Evolutionary conservation across 2,797 vertebrate species (phyloP), one percentile per base, ranked within the genome.

Genomic region (Platyrinchus mystaceus): DNA sequence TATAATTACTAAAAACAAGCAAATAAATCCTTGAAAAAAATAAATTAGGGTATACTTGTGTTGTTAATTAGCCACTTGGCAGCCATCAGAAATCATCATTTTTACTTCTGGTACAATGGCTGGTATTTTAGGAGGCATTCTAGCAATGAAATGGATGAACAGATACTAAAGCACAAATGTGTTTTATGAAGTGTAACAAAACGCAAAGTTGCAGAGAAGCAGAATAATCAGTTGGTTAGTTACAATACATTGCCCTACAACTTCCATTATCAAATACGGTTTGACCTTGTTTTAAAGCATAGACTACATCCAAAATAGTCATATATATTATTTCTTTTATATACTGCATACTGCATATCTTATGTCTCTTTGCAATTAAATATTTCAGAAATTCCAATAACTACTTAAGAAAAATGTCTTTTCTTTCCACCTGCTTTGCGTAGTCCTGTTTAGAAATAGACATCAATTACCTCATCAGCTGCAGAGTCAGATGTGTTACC

Each of bases 41-140:
- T 44, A 49, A 67, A 37, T 2, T 4, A 12, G 12, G 19, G 8
- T 77, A 68, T 68, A 58, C 41, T 78, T 83, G 9, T 55, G 32
- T 44, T 2, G 8, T 76, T 93, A 90, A 90, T 94, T 68, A 94
- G 39, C 20, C 81, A 60, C 39, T 90, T 93, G 80, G 74, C 58
- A 91, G 83, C 34, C 78, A 76, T 82, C 68, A 93, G 64, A 90
- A 73, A 73, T 52, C 4, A 86, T 63, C 0, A 28, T 66, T 94
- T 94, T 92, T 91, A n/a, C 78, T 82, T 84, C 55, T 90, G 43
- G 94, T 89, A 91, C 19, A 75, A 44, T 63, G n/a, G 68, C 66
- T 93, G 60, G 55, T 84, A 82, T 80, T 86, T 85, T 92, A 80
- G 56, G 89, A 93, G 71, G 37, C 64, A 84, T 69, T 49, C 34